These are phyloP conservation scores for Serrognathus titanus DNA, from an alignment of 2,888 invertebrate species.

Conservation along the genomic window DNA sequence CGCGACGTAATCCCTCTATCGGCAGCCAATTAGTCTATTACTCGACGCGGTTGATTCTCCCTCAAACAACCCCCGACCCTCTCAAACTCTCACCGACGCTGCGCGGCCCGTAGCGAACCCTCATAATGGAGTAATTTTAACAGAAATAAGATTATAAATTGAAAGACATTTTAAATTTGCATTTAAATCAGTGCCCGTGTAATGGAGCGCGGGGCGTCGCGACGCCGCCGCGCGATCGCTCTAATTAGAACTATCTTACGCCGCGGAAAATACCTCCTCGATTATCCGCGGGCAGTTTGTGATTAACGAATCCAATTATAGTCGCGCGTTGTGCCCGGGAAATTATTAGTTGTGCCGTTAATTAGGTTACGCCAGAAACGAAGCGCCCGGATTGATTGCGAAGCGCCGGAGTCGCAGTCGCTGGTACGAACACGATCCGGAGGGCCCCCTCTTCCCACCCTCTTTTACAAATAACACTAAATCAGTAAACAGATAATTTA, in stretches of 20 bases:
- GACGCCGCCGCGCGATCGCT: constrained; percentile 22
- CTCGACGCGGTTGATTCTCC: constrained; percentile 2
- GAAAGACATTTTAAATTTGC: constrained; percentile 50
- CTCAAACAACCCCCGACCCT: constrained; percentile 1
- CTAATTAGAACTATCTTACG: constrained; percentile 33
- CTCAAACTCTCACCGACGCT: background rate
- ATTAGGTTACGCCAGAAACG: constrained; percentile 44
- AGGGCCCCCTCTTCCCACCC: background rate
- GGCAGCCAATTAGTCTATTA: constrained; percentile 4
- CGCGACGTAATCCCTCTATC: background rate
- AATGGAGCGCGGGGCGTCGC: constrained; percentile 25
- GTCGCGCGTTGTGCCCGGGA: constrained; percentile 46
- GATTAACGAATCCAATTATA: constrained; percentile 52
- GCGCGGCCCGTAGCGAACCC: constrained; percentile 28
- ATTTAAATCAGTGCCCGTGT: constrained; percentile 44
- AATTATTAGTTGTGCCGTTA: constrained; percentile 50
- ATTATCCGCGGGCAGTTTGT: constrained; percentile 49
- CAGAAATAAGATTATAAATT: constrained; percentile 51
- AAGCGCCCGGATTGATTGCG: constrained; percentile 17
- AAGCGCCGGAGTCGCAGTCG: background rate
- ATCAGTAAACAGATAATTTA: constrained; percentile 2
- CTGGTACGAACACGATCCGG: background rate
- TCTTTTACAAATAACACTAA: background rate
- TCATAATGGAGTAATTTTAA: constrained; percentile 49
- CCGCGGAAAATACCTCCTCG: constrained; percentile 34